Base-by-base conservation (phyloP, 2,888 invertebrate genomes). In the Athalia circularis region DNA sequence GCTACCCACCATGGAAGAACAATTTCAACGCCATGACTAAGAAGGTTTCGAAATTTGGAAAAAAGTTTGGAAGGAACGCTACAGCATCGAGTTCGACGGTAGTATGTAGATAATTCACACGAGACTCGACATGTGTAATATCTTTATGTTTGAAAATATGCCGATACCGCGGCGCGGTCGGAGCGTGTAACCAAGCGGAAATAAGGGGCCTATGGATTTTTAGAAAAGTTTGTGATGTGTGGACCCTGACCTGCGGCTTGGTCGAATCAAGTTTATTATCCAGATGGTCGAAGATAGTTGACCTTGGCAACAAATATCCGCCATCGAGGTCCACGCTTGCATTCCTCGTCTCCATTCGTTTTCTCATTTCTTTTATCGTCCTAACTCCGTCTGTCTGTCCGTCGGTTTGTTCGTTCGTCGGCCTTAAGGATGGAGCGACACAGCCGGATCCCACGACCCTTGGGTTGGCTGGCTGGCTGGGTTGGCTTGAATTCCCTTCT, bases 361-460 rank as follows among this genome's bases (percentile, higher is more conserved):
- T 29, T 59, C 57, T 59, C 50, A 62, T 50, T 64, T 52, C 75
- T 64, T 64, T 75, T 57, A 64, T 75, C 75, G 75, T 75, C 64
- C 50, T 50, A 29, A 29, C 29, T 72, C 45, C 59, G 72, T n/a
- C 9, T 48, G 68, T 68, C 52, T 7, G 72, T 59, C n/a, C n/a
- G 43, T 47, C 65, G 29, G 65, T 43, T n/a, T 9, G 45, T 43
- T 45, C 45, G 65, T 8, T 47, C 65, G 43, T 65, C 54, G 65
- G 74, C 50, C 54, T 65, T 68, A 57, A 13, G 57, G 65, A 65
- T 43, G 43, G 77, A 62, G 29, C 13, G 76, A 62, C 29, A 52
- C 54, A 75, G 67, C 61, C 65, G 74, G 78, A 78, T 79, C 76
- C 79, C 79, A 79, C 76, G 79, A 79, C 79, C 79, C 75, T 79